A percentile compares a stretch with the other conserved stretches of the same genome.
phyloP scores from a whole-genome alignment of 1,140 invertebrate species.

The Calephelis nemesis region DNA sequence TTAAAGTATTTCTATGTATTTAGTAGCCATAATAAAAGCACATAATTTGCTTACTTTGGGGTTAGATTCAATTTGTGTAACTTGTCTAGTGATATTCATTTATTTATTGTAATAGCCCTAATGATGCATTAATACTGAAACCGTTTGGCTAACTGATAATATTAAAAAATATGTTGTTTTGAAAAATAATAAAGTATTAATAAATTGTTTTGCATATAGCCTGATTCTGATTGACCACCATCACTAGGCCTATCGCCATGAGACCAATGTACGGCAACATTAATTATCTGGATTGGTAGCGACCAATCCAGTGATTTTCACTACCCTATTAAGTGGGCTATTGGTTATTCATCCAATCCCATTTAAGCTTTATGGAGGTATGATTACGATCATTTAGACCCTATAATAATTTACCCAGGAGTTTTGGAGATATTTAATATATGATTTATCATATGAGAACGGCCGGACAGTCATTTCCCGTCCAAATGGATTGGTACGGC shows the following conservation, averaged over 20 bases:
- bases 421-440: conserved; percentile 9
- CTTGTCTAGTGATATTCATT: too few species aligned
- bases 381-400: conserved; percentile 6
- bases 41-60: too few species aligned
- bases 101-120: too few species aligned
- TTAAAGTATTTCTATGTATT: too few species aligned
- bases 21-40: too few species aligned
- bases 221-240: too few species aligned
- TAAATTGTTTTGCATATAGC: too few species aligned
- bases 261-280: too few species aligned
- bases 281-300: background rate
- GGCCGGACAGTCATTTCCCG: conserved; percentile 7
- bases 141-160: background rate
- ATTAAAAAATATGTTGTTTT: background rate
- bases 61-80: too few species aligned
- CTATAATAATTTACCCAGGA: conserved; percentile 4
- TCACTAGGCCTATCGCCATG: too few species aligned
- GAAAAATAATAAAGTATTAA: too few species aligned
- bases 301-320: background rate
- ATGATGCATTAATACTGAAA: background rate
- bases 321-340: background rate
- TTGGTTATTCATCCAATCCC: conserved; percentile 14
- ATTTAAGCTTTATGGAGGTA: conserved; percentile 11
- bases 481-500: conserved; percentile 3
- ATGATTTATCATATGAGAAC: conserved; percentile 7